Base-by-base conservation (phyloP, 2,113 vertebrate species). In the Cranoglanis bouderius region DNA sequence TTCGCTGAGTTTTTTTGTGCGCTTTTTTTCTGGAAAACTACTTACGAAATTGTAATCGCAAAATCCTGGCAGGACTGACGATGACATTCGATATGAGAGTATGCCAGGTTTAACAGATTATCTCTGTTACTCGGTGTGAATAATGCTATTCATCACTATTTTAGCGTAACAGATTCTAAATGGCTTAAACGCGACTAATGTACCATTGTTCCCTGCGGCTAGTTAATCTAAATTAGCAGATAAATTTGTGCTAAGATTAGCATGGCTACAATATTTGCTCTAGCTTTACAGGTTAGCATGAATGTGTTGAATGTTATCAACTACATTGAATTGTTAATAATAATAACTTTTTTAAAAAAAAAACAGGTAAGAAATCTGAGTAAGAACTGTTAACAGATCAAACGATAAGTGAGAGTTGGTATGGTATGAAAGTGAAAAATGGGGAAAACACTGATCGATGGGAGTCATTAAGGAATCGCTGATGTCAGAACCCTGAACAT, bases 351-450 rank as follows among this genome's bases (percentile, higher is more conserved):
- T n/a, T n/a, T n/a, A n/a, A n/a, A 65, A 5, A 65, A 65, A 6
- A 4, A 67, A 32, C 12, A 1, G 29, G 63, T 67, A 67, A 26
- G 57, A 59, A 59, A 59, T 8, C 7, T 1, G 57, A 59, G 21
- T 59, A 24, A 1, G 19, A 59, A 24, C 7, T 26, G 21, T 59
- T 59, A 26, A 61, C 24, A 59, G 12, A 19, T 38, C 16, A 74
- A 21, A 21, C 0, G 19, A 81, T 19, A 32, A 32, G 49, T 55
- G 49, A 14, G 26, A 53, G 77, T 3, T 38, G 32, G 12, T 38
- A 8, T 57, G 43, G 75, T 2, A 57, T 19, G 13, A 53, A 92
- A 91, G 65, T 90, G 84, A 90, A 90, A 91, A 91, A 85, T 91
- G 91, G 46, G 89, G 80, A 9, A 24, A 14, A 18, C 13, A 7